phyloP scores from a whole-genome alignment of 2,113 vertebrate species.

The Xiphorhynchus elegans region DNA sequence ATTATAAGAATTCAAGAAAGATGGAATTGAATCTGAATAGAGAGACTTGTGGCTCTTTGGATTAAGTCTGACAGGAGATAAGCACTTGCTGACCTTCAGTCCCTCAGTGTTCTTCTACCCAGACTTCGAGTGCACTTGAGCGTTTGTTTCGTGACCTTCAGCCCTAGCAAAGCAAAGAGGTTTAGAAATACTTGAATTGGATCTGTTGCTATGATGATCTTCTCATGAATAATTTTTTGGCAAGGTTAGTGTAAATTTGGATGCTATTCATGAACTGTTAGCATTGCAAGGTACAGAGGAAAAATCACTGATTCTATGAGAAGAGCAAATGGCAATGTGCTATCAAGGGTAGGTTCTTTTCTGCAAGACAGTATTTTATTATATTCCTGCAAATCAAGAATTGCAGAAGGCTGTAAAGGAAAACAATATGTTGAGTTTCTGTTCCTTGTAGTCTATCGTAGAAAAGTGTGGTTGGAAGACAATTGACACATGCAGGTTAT shows the following conservation, averaged over 20 bases:
- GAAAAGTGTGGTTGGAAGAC: neutral
- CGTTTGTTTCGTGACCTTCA: constrained; percentile 54
- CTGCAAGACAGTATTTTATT: neutral
- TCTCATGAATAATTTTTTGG: constrained; percentile 55
- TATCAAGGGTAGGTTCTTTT: neutral
- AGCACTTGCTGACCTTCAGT: constrained; percentile 40
- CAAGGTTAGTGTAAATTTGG: neutral
- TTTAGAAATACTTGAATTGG: constrained; percentile 49
- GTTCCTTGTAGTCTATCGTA: neutral
- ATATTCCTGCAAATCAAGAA: neutral
- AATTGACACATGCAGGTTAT: neutral
- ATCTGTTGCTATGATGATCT: constrained; percentile 27
- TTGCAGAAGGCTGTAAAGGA: neutral
- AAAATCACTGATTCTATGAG: neutral
- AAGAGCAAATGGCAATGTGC: neutral
- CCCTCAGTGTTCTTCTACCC: neutral
- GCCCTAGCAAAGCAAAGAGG: neutral
- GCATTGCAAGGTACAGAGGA: neutral
- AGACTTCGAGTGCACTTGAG: neutral
- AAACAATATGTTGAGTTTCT: neutral
- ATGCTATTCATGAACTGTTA: constrained; percentile 3
- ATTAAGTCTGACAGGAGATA: constrained; percentile 23
- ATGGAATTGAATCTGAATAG: constrained; percentile 34
- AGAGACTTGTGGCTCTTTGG: neutral
- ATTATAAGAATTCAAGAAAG: constrained; percentile 36